Evolutionary conservation across 2,888 invertebrate genomes (phyloP), one percentile per base, ranked within the genome.

Genomic region (Erpobdella octoculata): DNA sequence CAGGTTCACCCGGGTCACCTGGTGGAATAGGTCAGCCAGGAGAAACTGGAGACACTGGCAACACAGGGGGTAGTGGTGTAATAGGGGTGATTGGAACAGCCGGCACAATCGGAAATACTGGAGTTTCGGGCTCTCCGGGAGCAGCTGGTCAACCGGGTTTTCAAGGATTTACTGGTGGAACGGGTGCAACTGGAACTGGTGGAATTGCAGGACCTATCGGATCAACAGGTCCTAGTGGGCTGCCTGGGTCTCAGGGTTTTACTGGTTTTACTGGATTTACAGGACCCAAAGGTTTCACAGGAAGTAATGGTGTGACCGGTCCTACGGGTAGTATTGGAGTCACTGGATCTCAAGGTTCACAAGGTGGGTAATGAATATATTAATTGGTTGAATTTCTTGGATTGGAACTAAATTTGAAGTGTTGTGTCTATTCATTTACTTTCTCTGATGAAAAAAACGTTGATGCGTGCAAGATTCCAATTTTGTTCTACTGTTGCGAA

Each of bases 251-350:
- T 1, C 15, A 59, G 48, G 74, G 74, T 6, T 12, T 21, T 33
- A 25, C 41, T 35, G 72, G 70, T 9, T 18, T 80, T 37, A 76
- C 77, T 15, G 81, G 81, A 72, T 79, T 79, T 12, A 71, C 79
- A n/a, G 81, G 81, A 33, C 31, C 80, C 35, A 76, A 76, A n/a
- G 81, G 81, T 72, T 79, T 79, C 9, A 71, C 79, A 21, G 80
- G 81, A 33, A 75, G 76, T 64, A 76, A 78, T 53, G 80, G 80
- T 71, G 71, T 3, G 8, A 76, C 78, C 53, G 80, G 81, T 70
- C 71, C 15, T 25, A 9, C 1, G 25, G 75, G 76, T 25, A 18
- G 33, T 9, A 28, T 64, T n/a, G 74, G 74, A 18, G 15, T 33
- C 18, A 33, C 61, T 36, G 74, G 74, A 38, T 5, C n/a, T 21